Base-by-base conservation (phyloP, 2,113 vertebrate species). In the Suncus etruscus region DNA sequence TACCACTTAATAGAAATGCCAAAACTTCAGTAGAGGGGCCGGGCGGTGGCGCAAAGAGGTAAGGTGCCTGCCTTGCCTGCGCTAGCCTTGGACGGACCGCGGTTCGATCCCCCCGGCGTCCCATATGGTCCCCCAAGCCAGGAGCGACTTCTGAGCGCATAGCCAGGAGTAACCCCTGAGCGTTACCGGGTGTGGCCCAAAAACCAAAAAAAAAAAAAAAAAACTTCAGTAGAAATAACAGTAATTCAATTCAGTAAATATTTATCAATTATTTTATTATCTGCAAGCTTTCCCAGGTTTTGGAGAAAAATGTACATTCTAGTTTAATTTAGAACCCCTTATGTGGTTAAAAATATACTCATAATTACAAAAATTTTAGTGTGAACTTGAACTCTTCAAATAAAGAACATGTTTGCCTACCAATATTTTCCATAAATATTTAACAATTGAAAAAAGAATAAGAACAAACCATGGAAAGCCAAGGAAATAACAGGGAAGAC, bases 161-260 rank as follows among this genome's bases (percentile, higher is more conserved):
- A n/a, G n/a, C n/a, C n/a, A n/a, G n/a, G n/a, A n/a, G n/a, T n/a
- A n/a, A n/a, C n/a, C n/a, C n/a, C n/a, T n/a, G n/a, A n/a, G n/a
- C n/a, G n/a, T n/a, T n/a, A n/a, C n/a, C n/a, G n/a, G n/a, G n/a
- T n/a, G n/a, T n/a, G n/a, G n/a, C n/a, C n/a, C n/a, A n/a, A n/a
- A n/a, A n/a, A n/a, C n/a, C n/a, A n/a, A n/a, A n/a, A n/a, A n/a
- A n/a, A n/a, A n/a, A n/a, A n/a, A n/a, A n/a, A n/a, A n/a, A 79
- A 92, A 31, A 31, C 45, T 47, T 25, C 16, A 90, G 8, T 32
- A 68, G 25, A 84, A 4, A 81, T 51, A 69, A 63, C 24, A 73
- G n/a, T 74, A 31, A 83, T 90, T 79, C n/a, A 80, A 79, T 79
- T 92, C 47, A 73, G 68, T 51, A 39, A 78, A 50, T 8, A 77